Evolutionary conservation across 2,113 vertebrate species (phyloP).

Genomic region (Chunga burmeisteri): DNA sequence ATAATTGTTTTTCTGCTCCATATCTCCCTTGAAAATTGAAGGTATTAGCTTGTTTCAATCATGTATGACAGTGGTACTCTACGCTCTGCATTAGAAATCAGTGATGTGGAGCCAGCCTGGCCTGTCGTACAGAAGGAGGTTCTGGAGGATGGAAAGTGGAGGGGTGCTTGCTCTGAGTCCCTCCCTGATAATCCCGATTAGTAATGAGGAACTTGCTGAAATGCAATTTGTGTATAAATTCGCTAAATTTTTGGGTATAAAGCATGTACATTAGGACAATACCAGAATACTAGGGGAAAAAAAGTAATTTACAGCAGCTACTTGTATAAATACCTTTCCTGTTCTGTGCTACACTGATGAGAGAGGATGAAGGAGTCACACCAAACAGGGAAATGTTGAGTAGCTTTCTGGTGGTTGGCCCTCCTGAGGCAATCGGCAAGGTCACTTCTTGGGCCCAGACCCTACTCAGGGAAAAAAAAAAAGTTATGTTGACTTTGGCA

Average conservation of each 20-base stretch:
- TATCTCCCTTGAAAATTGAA: conserved; percentile 43
- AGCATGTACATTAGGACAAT: not conserved
- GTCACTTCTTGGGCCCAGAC: not conserved
- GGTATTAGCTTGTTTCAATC: conserved; percentile 29
- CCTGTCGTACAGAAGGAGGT: not conserved
- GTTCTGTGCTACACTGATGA: not conserved
- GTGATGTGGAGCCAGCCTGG: not conserved
- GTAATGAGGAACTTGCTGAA: not conserved
- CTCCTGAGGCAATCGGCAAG: not conserved
- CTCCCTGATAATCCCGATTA: not conserved
- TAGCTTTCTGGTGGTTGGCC: not conserved
- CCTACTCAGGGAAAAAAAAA: not conserved
- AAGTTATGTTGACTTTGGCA: not conserved
- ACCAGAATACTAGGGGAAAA: not conserved
- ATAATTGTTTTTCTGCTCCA: conserved; percentile 41
- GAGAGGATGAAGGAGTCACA: not conserved
- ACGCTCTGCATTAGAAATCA: not conserved
- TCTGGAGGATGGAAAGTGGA: not conserved
- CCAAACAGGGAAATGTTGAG: not conserved
- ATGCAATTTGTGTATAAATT: not conserved
- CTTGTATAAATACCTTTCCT: not conserved
- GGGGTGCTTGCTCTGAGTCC: not conserved
- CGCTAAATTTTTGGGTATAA: not conserved
- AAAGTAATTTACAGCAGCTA: not conserved
- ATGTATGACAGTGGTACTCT: not conserved